phyloP scores from a whole-genome alignment of 2,113 vertebrate species.

The Semnopithecus entellus region DNA sequence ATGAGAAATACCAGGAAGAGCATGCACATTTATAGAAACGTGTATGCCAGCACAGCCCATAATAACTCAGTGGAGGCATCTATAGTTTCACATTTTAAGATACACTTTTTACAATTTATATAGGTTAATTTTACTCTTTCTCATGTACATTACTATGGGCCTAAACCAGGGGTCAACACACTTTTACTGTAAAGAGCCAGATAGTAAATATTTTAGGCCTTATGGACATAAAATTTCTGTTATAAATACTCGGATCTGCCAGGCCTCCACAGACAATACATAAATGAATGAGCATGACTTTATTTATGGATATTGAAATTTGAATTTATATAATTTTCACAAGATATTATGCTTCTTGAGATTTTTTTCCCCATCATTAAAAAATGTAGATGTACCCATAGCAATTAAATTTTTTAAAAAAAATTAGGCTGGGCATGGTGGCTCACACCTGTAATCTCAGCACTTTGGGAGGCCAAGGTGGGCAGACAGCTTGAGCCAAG shows the following conservation, averaged over 20 bases:
- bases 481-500: background rate
- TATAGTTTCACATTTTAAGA: constrained; percentile 15
- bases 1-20: constrained; percentile 27
- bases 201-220: constrained; percentile 25
- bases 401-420: fast-evolving
- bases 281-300: background rate
- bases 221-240: background rate
- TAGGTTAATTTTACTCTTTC: background rate
- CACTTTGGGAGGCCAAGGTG: background rate
- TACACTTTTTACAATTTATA: background rate
- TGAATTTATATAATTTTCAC: constrained; percentile 4
- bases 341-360: background rate
- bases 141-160: background rate
- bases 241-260: background rate
- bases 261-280: background rate
- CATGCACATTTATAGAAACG: background rate
- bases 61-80: background rate
- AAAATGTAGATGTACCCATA: background rate
- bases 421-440: background rate
- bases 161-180: background rate
- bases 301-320: constrained; percentile 33
- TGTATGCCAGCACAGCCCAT: background rate
- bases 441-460: background rate
- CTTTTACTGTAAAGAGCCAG: background rate
- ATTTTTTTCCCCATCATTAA: background rate